These are phyloP conservation scores for Miltochrista miniata DNA, from an alignment of 2,888 invertebrate species.

Conservation along the genomic window DNA sequence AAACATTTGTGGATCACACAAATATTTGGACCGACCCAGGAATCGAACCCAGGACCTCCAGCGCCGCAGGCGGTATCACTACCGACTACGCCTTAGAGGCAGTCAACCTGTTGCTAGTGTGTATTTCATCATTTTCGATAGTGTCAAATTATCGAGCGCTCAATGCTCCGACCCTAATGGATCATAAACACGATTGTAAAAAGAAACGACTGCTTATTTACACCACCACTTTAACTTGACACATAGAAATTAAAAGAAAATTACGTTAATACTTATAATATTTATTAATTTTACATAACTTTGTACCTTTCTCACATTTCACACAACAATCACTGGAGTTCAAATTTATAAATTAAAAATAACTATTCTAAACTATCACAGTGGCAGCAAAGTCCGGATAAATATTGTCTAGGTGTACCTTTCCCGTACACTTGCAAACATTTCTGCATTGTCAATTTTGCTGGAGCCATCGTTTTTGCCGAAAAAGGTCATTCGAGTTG, in stretches of 20 bases:
- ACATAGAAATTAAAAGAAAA: slow-evolving; percentile 2
- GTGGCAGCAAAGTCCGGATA: slow-evolving; percentile 25
- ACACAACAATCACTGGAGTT: slow-evolving; percentile 32
- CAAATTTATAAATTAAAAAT: slow-evolving; percentile 16
- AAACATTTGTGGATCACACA: too few relatives aligned
- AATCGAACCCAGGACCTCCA: too few relatives aligned
- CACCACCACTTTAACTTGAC: too few relatives aligned
- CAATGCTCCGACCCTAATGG: too few relatives aligned
- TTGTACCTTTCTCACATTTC: slow-evolving; percentile 15
- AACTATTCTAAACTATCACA: slow-evolving; percentile 45
- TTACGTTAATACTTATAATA: slow-evolving; percentile 2
- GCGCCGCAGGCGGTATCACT: too few relatives aligned
- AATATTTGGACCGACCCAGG: too few relatives aligned
- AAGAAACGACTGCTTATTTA: too few relatives aligned
- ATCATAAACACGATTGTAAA: too few relatives aligned
- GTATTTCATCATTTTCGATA: too few relatives aligned
- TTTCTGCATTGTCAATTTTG: slow-evolving; percentile 73
- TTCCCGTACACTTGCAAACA: slow-evolving; percentile 73
- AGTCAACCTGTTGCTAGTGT: too few relatives aligned
- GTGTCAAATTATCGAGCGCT: too few relatives aligned
- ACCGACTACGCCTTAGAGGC: too few relatives aligned
- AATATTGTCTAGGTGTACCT: slow-evolving; percentile 57
- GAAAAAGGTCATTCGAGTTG: slow-evolving; percentile 83
- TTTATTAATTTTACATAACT: slow-evolving; percentile 32
- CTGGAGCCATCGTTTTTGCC: slow-evolving; percentile 77